Conservation (phyloP, 2,888 invertebrate genomes). For the Apeira syringaria region DNA sequence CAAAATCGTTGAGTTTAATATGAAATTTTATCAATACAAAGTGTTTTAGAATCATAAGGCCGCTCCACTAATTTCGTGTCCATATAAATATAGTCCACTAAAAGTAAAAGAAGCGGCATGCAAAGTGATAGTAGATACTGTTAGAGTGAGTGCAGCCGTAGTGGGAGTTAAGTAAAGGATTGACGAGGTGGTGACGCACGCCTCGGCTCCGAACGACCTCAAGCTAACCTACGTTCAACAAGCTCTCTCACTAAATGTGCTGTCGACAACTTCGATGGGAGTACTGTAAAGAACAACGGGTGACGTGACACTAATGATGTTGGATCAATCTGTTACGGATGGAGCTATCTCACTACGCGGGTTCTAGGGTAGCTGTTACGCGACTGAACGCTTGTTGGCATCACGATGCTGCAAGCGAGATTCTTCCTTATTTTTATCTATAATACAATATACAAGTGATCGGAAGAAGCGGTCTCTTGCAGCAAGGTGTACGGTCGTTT, state of each 20-base stretch:
- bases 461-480: slow-evolving; percentile 50
- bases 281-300: slow-evolving; percentile 70
- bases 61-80: slow-evolving; percentile 53
- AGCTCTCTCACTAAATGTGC: slow-evolving; percentile 79
- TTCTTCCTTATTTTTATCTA: slow-evolving; percentile 19
- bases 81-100: slow-evolving; percentile 55
- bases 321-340: slow-evolving; percentile 74
- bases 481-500: slow-evolving; percentile 73
- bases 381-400: slow-evolving; percentile 74
- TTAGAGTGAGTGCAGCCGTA: slow-evolving; percentile 72
- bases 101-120: slow-evolving; percentile 77
- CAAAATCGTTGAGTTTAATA: no score
- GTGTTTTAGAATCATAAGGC: slow-evolving; percentile 14
- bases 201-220: slow-evolving; percentile 69
- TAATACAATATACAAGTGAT: slow-evolving; percentile 8
- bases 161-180: slow-evolving; percentile 62
- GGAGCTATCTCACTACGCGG: slow-evolving; percentile 76
- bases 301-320: slow-evolving; percentile 78
- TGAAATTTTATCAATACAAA: no score
- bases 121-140: slow-evolving; percentile 73
- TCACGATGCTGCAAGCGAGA: slow-evolving; percentile 74
- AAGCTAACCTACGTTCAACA: slow-evolving; percentile 78
- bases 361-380: slow-evolving; percentile 79
- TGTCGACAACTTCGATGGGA: slow-evolving; percentile 70
- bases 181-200: slow-evolving; percentile 66